These are phyloP conservation scores for Sarcoramphus papa DNA, from an alignment of 2,797 vertebrate species.

Conservation along the genomic window DNA sequence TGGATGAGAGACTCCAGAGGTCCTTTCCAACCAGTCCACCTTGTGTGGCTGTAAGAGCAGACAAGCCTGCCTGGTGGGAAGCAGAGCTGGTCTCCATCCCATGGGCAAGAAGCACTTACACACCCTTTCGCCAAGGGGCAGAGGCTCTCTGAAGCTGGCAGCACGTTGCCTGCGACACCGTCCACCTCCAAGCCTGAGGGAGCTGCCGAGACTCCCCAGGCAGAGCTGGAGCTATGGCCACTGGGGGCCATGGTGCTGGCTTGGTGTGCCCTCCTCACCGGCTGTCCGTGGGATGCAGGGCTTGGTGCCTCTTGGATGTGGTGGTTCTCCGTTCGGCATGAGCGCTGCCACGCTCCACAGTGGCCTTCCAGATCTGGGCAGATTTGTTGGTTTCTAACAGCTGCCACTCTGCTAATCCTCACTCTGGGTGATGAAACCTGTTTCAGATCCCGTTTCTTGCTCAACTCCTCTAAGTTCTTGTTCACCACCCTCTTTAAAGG, in stretches of 20 bases:
- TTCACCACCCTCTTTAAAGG: neutral
- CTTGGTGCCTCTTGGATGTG: neutral
- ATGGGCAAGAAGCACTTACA: neutral
- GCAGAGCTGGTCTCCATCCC: neutral
- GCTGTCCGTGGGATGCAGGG: accelerated
- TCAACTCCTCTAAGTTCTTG: neutral
- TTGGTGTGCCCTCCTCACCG: neutral
- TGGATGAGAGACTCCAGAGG: neutral
- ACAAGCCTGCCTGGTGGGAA: neutral
- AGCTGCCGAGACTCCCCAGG: neutral
- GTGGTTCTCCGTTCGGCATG: accelerated
- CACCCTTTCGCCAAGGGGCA: neutral
- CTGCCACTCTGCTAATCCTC: neutral
- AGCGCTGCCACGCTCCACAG: accelerated
- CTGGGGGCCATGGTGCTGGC: neutral
- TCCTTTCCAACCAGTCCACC: neutral
- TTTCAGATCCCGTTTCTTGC: neutral
- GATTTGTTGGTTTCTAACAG: neutral
- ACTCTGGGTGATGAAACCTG: neutral
- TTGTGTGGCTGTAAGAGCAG: neutral
- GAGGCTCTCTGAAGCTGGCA: neutral
- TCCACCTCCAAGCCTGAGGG: neutral
- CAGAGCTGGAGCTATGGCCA: neutral
- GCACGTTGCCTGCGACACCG: neutral
- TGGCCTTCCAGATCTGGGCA: neutral